Base-by-base conservation (phyloP, 2,797 vertebrate genomes). In the Dicrostonyx torquatus region DNA sequence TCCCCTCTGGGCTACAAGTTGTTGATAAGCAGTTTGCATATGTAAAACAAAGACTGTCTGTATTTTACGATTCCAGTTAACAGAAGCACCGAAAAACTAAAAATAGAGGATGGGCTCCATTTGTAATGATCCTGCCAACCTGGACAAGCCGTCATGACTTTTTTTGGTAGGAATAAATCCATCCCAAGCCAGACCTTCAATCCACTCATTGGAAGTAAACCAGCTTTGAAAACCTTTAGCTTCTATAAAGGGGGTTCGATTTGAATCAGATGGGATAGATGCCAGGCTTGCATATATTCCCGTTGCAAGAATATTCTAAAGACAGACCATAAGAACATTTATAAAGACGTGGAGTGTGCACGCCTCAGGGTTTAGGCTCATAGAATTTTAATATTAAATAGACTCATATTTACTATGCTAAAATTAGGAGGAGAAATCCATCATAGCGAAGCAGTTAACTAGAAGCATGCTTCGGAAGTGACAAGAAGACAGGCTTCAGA, bases 351-450 rank as follows among this genome's bases (percentile, higher is more conserved):
- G 66, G 70, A 58, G 68, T 85, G 55, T 26, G 77, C 40, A 66
- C 2, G 77, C 58, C 48, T 75, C 87, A 96, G 72, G 40, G 73
- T 78, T 93, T 84, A 96, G 79, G 50, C 66, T 96, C 70, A 58
- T 40, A 87, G 92, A 92, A 97, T 97, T 95, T 95, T 96, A 97
- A 94, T 97, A 94, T 90, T 75, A 94, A 97, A 95, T 70, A 95
- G 64, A n/a, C 86, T 50, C 92, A 78, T 83, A 97, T 91, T 91
- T 95, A 96, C 89, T 90, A 79, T 60, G 53, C 84, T 97, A 96
- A 97, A 92, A 55, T 96, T 95, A 90, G 50, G 66, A 48, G 85
- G 37, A 70, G 24, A 48, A 84, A 73, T 17, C 90, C 76, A 94
- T 95, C 89, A 8, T 1, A 95, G 53, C 73, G 87, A 34, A 97